Percentiles rank a stretch among this genome's conserved stretches.
phyloP scores from a whole-genome alignment of 2,113 vertebrate genomes.

The Typhlomys cinereus region DNA sequence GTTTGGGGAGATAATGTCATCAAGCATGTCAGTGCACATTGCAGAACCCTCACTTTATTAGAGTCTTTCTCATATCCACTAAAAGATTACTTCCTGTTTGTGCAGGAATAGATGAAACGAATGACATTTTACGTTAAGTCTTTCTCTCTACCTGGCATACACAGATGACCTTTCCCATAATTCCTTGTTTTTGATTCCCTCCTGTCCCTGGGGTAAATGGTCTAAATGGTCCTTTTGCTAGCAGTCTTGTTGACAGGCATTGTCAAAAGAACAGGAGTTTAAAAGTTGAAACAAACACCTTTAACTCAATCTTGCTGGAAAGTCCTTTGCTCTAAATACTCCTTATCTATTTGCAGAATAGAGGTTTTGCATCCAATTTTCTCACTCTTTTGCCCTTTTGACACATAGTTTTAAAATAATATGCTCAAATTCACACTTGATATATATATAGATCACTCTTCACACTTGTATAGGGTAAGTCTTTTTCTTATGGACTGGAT shows the following conservation, averaged over 20 bases:
- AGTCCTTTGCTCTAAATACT: background rate
- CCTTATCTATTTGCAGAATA: background rate
- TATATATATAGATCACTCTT: background rate
- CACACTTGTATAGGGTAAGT: constrained; percentile 18
- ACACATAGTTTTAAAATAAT: constrained; percentile 60
- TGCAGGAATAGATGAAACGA: background rate
- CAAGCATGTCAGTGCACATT: background rate
- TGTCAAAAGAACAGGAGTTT: background rate
- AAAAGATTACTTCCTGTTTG: constrained; percentile 25
- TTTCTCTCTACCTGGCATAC: background rate
- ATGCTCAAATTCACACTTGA: constrained; percentile 48
- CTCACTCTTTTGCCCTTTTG: background rate
- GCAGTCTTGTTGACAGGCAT: background rate
- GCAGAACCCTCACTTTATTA: background rate
- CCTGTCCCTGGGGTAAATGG: background rate
- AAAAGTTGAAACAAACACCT: background rate
- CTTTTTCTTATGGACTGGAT: background rate
- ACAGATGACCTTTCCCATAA: constrained; percentile 43
- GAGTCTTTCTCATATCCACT: background rate
- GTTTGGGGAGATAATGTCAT: background rate
- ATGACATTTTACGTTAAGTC: constrained; percentile 41
- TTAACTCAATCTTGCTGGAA: background rate
- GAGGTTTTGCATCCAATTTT: constrained; percentile 4
- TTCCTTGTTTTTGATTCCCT: background rate
- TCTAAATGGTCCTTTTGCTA: background rate